phyloP scores from a whole-genome alignment of 64 coral and sea anemone species.

The Pocillopora verrucosa region DNA sequence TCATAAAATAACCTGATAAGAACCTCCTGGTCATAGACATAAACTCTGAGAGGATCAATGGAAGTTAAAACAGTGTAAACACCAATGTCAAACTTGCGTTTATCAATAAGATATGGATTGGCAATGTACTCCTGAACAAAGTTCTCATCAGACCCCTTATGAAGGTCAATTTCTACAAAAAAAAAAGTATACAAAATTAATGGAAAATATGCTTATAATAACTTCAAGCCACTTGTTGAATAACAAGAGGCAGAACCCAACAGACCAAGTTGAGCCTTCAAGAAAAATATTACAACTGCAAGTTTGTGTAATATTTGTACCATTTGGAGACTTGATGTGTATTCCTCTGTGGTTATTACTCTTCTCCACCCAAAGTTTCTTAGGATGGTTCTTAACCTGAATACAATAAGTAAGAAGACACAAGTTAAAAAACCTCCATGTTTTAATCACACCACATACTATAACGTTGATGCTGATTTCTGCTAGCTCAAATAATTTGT shows the following conservation, averaged over 20 bases:
- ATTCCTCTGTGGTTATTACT: conserved; percentile 94
- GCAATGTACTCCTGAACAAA: conserved; percentile 93
- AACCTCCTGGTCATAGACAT: conserved; percentile 88
- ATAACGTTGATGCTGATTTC: no score
- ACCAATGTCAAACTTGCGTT: conserved; percentile 96
- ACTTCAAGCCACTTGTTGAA: not conserved
- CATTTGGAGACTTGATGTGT: conserved; percentile 61
- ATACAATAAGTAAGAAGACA: not conserved
- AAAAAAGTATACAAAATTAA: not conserved
- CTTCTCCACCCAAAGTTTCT: conserved; percentile 95
- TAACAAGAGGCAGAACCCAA: not conserved
- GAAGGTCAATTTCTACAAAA: conserved; percentile 75
- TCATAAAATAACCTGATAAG: conserved; percentile 72
- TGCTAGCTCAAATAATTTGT: no score
- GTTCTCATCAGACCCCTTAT: conserved; percentile 57
- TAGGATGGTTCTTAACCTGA: conserved; percentile 69
- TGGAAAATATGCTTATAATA: no score
- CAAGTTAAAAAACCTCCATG: not conserved
- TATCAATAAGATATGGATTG: conserved; percentile 87
- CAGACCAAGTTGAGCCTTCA: no score
- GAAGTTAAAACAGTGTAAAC: conserved; percentile 91
- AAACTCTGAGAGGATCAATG: conserved; percentile 89
- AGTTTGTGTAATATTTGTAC: not conserved
- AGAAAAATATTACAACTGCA: no score
- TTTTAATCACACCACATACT: no score